Percentiles rank a stretch among this genome's conserved stretches.
phyloP scores from a whole-genome alignment of 2,888 invertebrate genomes.

The Caenorhabditis uteleia region DNA sequence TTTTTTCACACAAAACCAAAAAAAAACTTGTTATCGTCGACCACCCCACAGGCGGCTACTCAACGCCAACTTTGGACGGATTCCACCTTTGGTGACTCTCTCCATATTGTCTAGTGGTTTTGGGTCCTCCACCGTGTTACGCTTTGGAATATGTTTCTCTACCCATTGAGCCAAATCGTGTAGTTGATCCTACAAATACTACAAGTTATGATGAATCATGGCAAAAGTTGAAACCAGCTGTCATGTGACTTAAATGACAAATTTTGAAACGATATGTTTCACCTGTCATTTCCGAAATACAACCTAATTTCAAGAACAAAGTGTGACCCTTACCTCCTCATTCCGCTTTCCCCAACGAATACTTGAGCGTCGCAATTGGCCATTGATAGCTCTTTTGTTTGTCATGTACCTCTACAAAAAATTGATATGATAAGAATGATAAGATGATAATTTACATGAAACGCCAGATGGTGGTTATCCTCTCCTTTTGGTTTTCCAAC shows the following conservation, averaged over 20 bases:
- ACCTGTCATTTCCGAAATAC: no score
- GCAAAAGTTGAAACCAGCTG: no score
- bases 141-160: background rate
- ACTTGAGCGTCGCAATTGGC: slow-evolving; percentile 29
- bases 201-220: no score
- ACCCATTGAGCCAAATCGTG: no score
- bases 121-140: background rate
- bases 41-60: slow-evolving; percentile 43
- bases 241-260: no score
- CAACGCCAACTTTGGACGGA: slow-evolving; percentile 31
- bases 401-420: slow-evolving; percentile 23
- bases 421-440: background rate
- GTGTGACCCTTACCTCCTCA: background rate
- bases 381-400: slow-evolving; percentile 28
- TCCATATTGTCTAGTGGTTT: slow-evolving; percentile 11
- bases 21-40: no score
- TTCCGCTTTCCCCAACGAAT: slow-evolving; percentile 34
- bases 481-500: no score
- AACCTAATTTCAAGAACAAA: background rate
- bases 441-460: no score
- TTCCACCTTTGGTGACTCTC: slow-evolving; percentile 28
- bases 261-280: background rate
- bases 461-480: no score
- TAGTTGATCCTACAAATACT: no score
- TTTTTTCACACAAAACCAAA: no score